Evolutionary conservation across 92 coral and sea anemone genomes (phyloP).

Genomic region (Zoanthus sociatus): DNA sequence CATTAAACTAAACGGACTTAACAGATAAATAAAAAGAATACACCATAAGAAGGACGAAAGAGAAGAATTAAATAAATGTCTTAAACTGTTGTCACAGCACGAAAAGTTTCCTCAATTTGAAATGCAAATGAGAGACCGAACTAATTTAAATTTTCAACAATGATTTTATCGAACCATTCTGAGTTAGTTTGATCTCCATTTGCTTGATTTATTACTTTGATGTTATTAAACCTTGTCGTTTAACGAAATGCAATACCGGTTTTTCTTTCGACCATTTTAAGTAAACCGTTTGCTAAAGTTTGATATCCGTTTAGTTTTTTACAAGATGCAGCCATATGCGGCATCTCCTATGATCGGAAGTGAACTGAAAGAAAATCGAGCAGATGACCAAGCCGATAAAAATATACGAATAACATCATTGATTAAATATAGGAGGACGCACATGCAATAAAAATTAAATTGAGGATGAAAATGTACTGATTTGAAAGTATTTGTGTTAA

Average conservation of each 20-base stretch:
- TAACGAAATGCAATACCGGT: neutral
- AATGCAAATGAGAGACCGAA: constrained; percentile 16
- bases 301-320: neutral
- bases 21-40: neutral
- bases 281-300: neutral
- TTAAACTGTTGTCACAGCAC: neutral
- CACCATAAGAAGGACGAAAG: too few relatives aligned
- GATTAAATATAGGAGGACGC: too few relatives aligned
- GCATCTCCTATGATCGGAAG: neutral
- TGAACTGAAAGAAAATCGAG: neutral
- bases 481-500: neutral
- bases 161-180: neutral
- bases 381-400: neutral
- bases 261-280: neutral
- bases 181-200: neutral
- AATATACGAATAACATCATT: neutral
- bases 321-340: neutral
- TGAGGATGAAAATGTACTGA: neutral
- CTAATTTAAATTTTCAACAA: neutral
- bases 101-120: neutral
- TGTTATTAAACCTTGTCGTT: neutral
- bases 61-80: neutral
- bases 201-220: neutral
- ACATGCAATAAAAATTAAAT: neutral
- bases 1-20: neutral